A percentile compares a stretch with the other conserved stretches of the same genome.
Conservation (phyloP, 2,113 vertebrate genomes). For the human region GRCh38 chr4:164958501-164959000, state of each 20-base stretch:
- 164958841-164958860: neutral
- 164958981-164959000: too few relatives aligned
- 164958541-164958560: neutral
- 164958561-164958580: neutral
- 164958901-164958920: neutral
- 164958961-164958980: neutral
- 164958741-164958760: neutral
- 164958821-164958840: neutral
- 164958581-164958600: neutral
- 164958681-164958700: neutral
- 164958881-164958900: neutral
- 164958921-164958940: neutral
- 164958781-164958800: neutral
- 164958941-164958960: neutral
- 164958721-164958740: neutral
- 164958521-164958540: too few relatives aligned
- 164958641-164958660: neutral
- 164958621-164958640: neutral
- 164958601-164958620: slow-evolving; percentile 73
- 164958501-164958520: neutral
- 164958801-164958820: neutral
- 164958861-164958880: neutral
- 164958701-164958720: neutral
- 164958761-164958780: neutral
- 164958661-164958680: neutral